phyloP scores from a whole-genome alignment of 2,797 vertebrate genomes.

The Pristis pectinata region DNA sequence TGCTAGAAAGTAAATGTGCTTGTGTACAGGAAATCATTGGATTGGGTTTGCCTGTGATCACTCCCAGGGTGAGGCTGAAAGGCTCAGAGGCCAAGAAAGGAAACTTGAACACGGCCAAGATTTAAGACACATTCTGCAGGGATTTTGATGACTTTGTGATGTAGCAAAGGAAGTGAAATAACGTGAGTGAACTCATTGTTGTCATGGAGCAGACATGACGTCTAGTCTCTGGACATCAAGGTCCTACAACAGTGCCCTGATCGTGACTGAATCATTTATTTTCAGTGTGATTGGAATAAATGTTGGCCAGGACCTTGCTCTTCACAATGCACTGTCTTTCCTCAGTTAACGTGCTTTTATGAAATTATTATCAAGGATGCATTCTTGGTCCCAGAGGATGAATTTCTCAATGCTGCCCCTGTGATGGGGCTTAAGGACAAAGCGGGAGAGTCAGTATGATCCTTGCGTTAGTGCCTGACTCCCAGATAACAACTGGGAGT shows the following conservation, averaged over 20 bases:
- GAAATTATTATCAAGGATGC: no score
- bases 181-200: no score
- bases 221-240: no score
- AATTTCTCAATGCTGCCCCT: neutral
- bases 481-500: neutral
- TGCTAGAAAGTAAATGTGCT: neutral
- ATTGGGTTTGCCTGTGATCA: neutral
- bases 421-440: neutral
- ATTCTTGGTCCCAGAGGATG: neutral
- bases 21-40: no score
- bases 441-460: neutral
- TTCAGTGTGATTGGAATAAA: no score
- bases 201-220: no score
- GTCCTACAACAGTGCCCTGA: no score
- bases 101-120: no score
- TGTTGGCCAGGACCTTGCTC: no score
- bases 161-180: neutral
- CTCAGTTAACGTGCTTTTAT: neutral
- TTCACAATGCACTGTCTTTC: no score
- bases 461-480: neutral
- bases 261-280: no score
- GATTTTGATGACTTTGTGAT: neutral
- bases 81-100: neutral
- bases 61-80: neutral
- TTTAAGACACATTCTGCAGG: no score